phyloP scores from a whole-genome alignment of 2,888 invertebrate species.

The Stegana nigrithorax region DNA sequence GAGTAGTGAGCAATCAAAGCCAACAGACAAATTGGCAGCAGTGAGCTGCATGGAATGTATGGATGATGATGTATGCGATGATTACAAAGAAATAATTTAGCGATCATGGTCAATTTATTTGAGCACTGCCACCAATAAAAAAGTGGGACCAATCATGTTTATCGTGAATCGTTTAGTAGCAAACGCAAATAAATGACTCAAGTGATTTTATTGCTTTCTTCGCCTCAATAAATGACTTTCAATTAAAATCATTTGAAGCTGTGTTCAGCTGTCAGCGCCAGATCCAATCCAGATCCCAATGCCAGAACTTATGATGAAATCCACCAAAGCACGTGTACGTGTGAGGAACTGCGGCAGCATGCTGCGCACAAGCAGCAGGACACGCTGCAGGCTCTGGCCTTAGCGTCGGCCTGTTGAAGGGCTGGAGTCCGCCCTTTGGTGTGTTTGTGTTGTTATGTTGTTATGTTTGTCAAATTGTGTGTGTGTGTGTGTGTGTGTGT shows the following conservation, averaged over 20 bases:
- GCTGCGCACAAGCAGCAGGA: slow-evolving; percentile 19
- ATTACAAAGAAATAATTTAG: slow-evolving; percentile 5
- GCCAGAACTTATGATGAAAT: slow-evolving; percentile 47
- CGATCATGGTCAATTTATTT: slow-evolving; percentile 1
- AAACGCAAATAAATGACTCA: slow-evolving; percentile 20
- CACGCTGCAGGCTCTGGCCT: slow-evolving; percentile 5
- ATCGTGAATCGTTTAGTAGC: not conserved
- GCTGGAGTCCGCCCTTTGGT: not conserved
- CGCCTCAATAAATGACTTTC: slow-evolving; percentile 51
- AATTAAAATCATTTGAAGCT: slow-evolving; percentile 55
- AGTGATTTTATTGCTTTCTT: slow-evolving; percentile 56
- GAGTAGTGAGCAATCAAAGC: too few species aligned
- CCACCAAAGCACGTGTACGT: slow-evolving; percentile 6
- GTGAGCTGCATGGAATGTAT: too few species aligned
- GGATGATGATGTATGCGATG: too few species aligned
- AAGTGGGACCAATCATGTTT: not conserved
- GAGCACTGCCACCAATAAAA: not conserved
- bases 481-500: not conserved
- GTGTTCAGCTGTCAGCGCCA: slow-evolving; percentile 48
- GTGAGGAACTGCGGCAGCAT: slow-evolving; percentile 4
- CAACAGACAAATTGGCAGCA: too few species aligned
- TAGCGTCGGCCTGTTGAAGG: not conserved
- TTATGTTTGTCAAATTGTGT: not conserved
- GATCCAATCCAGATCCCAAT: slow-evolving; percentile 41
- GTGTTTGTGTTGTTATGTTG: too few species aligned